Conservation (phyloP, 2,113 vertebrate species). For the Tinamus guttatus region DNA sequence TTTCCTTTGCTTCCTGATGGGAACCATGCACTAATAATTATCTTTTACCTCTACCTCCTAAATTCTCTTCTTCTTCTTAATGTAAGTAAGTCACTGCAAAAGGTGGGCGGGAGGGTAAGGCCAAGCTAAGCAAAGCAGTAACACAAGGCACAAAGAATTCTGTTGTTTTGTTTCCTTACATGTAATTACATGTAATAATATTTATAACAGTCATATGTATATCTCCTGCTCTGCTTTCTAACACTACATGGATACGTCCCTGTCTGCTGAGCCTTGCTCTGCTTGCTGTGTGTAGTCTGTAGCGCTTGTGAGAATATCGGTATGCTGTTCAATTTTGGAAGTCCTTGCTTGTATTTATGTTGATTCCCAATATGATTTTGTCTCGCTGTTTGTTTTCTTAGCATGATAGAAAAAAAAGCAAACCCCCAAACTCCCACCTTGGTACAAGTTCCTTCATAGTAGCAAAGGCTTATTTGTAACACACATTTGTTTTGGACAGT, state of each 20-base stretch:
- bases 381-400: not conserved
- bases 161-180: not conserved
- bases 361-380: conserved; percentile 9
- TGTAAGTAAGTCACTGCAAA: conserved; percentile 76
- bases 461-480: not conserved
- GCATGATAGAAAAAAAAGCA: not conserved
- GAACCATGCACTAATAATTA: conserved; percentile 64
- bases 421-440: not conserved
- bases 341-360: not conserved
- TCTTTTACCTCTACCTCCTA: conserved; percentile 73
- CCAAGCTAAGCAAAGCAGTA: conserved; percentile 38
- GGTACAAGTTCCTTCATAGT: not conserved
- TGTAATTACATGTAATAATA: not conserved
- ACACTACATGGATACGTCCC: conserved; percentile 74
- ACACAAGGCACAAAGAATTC: not conserved
- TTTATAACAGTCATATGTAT: conserved; percentile 13
- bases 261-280: conserved; percentile 96
- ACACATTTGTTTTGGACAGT: not conserved
- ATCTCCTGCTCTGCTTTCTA: conserved; percentile 71
- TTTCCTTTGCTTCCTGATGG: conserved; percentile 50
- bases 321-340: conserved; percentile 18
- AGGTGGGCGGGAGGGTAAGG: conserved; percentile 32
- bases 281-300: conserved; percentile 37
- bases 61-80: conserved; percentile 74
- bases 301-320: conserved; percentile 44